Conservation (phyloP, 2,113 vertebrate genomes). For the Coreoperca whiteheadi region DNA sequence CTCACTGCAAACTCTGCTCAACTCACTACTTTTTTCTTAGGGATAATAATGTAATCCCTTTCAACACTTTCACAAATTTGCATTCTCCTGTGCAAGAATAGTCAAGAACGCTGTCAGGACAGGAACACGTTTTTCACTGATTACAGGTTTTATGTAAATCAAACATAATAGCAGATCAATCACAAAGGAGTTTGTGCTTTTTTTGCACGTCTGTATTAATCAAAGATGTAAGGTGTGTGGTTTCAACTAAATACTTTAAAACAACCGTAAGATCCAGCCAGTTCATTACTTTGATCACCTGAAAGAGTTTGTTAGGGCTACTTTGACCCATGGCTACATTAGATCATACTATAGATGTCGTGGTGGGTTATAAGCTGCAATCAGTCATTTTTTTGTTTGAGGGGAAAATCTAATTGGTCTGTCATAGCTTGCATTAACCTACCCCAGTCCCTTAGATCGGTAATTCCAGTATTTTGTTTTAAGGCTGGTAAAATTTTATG, state of each 20-base stretch:
- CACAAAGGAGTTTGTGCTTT: not conserved
- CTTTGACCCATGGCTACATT: constrained; percentile 19
- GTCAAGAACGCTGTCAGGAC: not conserved
- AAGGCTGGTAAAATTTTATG: constrained; percentile 27
- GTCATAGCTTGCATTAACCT: constrained; percentile 35
- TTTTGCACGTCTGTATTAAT: constrained; percentile 7
- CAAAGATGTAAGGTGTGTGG: constrained; percentile 10
- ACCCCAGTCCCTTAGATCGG: constrained; percentile 8
- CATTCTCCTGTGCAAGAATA: constrained; percentile 11
- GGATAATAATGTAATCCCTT: constrained; percentile 68
- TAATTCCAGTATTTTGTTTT: constrained; percentile 49
- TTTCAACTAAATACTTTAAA: constrained; percentile 5
- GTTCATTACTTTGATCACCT: constrained; percentile 45
- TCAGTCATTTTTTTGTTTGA: constrained; percentile 11
- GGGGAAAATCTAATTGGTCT: constrained; percentile 22
- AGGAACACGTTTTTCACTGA: constrained; percentile 12
- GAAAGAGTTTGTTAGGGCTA: constrained; percentile 10
- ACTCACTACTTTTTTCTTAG: constrained; percentile 50
- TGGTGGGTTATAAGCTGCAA: constrained; percentile 22
- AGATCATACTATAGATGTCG: constrained; percentile 8
- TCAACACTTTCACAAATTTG: constrained; percentile 63
- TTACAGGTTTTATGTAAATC: constrained; percentile 30
- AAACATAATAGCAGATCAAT: constrained; percentile 23
- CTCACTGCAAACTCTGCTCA: constrained; percentile 73
- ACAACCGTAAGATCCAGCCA: not conserved